Percentiles rank a stretch among this genome's conserved stretches.
These are phyloP conservation scores for Cossypha caffra DNA, from an alignment of 2,797 vertebrate species.

Conservation along the genomic window DNA sequence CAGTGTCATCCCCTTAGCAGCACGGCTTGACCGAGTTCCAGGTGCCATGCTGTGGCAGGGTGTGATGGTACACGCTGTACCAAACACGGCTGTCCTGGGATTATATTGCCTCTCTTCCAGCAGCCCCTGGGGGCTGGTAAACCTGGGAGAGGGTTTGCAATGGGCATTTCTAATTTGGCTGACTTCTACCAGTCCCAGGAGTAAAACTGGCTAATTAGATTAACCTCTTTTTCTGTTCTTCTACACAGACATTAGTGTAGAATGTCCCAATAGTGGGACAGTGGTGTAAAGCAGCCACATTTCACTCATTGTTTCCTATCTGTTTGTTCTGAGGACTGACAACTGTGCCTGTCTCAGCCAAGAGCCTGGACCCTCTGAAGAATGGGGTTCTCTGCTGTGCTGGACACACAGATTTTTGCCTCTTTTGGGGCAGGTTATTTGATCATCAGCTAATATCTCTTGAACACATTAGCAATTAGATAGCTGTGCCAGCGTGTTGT, in stretches of 20 bases:
- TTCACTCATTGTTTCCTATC: not conserved
- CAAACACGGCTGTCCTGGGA: not conserved
- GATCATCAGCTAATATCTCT: not conserved
- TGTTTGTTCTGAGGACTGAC: not conserved
- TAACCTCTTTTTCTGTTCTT: not conserved
- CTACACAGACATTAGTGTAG: not conserved
- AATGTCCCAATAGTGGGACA: not conserved
- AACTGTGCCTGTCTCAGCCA: not conserved
- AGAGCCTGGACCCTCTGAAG: not conserved
- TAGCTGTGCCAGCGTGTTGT: fast-evolving
- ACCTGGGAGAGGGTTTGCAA: not conserved
- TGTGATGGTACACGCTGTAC: not conserved
- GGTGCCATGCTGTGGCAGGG: fast-evolving
- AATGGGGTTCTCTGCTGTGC: not conserved
- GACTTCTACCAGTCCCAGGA: not conserved
- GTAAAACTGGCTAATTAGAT: slow-evolving; percentile 24
- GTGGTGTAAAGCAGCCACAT: not conserved
- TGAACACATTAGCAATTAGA: not conserved
- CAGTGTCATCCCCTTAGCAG: not conserved
- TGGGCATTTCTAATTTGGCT: slow-evolving; percentile 47
- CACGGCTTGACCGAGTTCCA: fast-evolving
- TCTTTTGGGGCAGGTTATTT: not conserved
- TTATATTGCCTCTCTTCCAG: not conserved
- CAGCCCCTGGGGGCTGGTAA: not conserved
- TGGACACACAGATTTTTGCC: not conserved